Conservation (phyloP, 2,797 vertebrate species). For the Sus cebifrons region DNA sequence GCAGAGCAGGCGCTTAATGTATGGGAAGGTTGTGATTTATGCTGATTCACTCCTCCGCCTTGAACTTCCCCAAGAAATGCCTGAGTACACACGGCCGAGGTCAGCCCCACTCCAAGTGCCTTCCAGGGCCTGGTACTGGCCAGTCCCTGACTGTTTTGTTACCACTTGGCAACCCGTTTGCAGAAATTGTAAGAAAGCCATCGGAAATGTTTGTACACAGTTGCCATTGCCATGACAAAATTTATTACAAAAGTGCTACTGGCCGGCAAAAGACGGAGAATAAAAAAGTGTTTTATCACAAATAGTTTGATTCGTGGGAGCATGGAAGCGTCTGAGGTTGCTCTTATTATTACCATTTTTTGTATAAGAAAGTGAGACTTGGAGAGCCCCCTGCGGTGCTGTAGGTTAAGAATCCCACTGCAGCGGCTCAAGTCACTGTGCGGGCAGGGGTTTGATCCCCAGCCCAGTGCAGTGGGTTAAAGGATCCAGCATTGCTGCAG, state of each 20-base stretch:
- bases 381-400: neutral
- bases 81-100: too few species aligned
- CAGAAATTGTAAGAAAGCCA: constrained; percentile 42
- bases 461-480: too few species aligned
- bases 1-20: neutral
- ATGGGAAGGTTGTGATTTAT: neutral
- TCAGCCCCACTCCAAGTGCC: neutral
- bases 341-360: neutral
- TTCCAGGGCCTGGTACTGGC: neutral
- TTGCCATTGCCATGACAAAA: neutral
- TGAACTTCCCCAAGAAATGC: constrained; percentile 8
- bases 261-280: neutral
- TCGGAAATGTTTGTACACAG: neutral
- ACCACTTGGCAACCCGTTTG: neutral
- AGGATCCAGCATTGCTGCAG: too few species aligned
- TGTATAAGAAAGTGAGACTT: neutral
- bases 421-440: too few species aligned
- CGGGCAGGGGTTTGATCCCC: too few species aligned
- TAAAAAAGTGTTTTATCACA: neutral
- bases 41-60: neutral
- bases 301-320: neutral
- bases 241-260: neutral
- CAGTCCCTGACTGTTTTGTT: neutral
- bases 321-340: neutral
- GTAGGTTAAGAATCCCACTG: too few species aligned